Conservation (phyloP, 2,888 invertebrate species). For the Troides helena region DNA sequence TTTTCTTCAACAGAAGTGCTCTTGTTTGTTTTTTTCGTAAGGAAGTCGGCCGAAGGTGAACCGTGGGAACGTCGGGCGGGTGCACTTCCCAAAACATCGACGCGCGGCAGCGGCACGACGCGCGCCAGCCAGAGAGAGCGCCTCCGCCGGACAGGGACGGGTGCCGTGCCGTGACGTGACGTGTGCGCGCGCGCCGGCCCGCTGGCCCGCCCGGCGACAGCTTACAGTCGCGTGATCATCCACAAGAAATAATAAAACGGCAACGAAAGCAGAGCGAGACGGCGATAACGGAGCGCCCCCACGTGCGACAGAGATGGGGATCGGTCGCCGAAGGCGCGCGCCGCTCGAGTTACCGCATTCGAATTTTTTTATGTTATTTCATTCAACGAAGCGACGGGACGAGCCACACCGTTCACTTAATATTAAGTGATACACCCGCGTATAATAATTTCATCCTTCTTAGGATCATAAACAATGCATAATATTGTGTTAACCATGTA, state of each 20-base stretch:
- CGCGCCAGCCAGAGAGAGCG: slow-evolving; percentile 60
- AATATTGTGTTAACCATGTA: too few species aligned
- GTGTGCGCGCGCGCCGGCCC: slow-evolving; percentile 62
- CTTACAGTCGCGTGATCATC: slow-evolving; percentile 80
- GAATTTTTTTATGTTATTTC: slow-evolving; percentile 39
- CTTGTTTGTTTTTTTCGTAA: slow-evolving; percentile 81
- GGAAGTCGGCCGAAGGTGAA: slow-evolving; percentile 79
- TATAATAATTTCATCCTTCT: too few species aligned
- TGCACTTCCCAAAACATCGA: slow-evolving; percentile 82
- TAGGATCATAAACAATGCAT: too few species aligned
- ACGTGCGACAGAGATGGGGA: slow-evolving; percentile 65
- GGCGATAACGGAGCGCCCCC: slow-evolving; percentile 60
- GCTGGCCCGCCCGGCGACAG: slow-evolving; percentile 77
- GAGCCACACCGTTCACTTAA: too few species aligned
- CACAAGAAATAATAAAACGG: slow-evolving; percentile 81
- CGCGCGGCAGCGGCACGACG: slow-evolving; percentile 78
- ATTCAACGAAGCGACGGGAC: too few species aligned
- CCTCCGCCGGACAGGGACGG: slow-evolving; percentile 46
- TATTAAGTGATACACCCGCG: too few species aligned
- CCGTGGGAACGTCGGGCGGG: slow-evolving; percentile 81
- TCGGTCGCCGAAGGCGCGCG: slow-evolving; percentile 67
- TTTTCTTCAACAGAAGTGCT: slow-evolving; percentile 79
- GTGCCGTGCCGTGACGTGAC: slow-evolving; percentile 56
- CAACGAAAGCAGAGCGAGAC: slow-evolving; percentile 79
- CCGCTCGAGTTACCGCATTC: slow-evolving; percentile 75